phyloP scores from a whole-genome alignment of 2,113 vertebrate genomes.

The Cyprinodon brontotheroides region DNA sequence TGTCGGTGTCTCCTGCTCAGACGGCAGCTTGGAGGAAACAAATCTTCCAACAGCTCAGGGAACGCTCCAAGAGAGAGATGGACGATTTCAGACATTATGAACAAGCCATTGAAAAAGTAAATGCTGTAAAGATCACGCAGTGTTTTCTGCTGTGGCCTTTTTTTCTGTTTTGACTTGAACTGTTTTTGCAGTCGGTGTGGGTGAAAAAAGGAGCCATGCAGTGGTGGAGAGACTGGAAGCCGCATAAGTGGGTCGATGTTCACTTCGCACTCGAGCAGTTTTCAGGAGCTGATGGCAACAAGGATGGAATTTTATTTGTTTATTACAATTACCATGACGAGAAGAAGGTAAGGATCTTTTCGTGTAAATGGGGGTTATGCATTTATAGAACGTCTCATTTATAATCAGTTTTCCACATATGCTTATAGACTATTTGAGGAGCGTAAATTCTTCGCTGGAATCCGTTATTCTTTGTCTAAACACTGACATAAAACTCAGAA shows the following conservation, averaged over 20 bases:
- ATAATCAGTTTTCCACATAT: background rate
- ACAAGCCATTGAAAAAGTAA: constrained; percentile 93
- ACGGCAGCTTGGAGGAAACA: constrained; percentile 90
- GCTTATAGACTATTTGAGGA: background rate
- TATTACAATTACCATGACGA: constrained; percentile 92
- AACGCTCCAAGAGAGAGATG: constrained; percentile 90
- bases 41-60: constrained; percentile 94
- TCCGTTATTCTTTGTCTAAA: background rate
- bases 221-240: constrained; percentile 98
- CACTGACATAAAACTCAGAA: background rate
- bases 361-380: background rate
- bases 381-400: background rate
- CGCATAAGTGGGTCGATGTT: constrained; percentile 93
- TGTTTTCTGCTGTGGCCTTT: background rate
- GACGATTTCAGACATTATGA: constrained; percentile 95
- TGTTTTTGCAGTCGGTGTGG: constrained; percentile 89
- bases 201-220: constrained; percentile 94
- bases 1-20: constrained; percentile 89
- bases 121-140: background rate
- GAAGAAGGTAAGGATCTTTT: constrained; percentile 88
- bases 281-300: constrained; percentile 87
- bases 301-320: constrained; percentile 95
- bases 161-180: background rate
- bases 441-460: background rate
- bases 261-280: constrained; percentile 95